phyloP scores from a whole-genome alignment of 92 coral and sea anemone genomes.

The Hydrozoanthus gracilis region DNA sequence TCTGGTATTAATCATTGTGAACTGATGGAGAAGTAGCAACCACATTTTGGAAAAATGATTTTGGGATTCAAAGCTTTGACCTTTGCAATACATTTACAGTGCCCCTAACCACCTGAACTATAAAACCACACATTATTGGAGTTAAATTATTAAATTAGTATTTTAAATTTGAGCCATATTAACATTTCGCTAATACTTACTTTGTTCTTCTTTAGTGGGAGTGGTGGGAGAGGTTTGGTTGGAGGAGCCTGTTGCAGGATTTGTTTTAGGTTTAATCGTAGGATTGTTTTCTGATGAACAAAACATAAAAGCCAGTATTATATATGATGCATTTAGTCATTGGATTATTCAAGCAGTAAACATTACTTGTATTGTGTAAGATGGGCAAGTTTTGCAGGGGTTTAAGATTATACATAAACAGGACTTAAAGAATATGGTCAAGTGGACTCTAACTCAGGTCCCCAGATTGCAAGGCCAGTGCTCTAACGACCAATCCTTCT shows the following conservation, averaged over 20 bases:
- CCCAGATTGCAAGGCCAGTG: conserved; percentile 46
- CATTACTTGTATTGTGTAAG: conserved; percentile 49
- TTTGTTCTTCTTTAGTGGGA: conserved; percentile 54
- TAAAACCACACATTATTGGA: conserved; percentile 34
- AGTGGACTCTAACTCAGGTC: conserved; percentile 49
- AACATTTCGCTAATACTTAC: conserved; percentile 53
- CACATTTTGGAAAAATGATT: conserved; percentile 24
- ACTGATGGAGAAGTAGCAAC: conserved; percentile 28
- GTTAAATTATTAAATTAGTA: conserved; percentile 16
- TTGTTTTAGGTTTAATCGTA: conserved; percentile 27
- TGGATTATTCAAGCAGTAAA: conserved; percentile 51
- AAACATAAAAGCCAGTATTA: conserved; percentile 48
- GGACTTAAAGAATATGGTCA: conserved; percentile 46
- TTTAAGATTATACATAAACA: conserved; percentile 43
- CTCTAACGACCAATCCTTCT: conserved; percentile 41
- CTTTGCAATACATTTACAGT: conserved; percentile 33
- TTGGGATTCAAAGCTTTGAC: conserved; percentile 20
- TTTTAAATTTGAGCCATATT: conserved; percentile 31
- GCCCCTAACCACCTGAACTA: conserved; percentile 26
- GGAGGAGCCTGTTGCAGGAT: conserved; percentile 41
- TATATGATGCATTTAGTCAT: conserved; percentile 51
- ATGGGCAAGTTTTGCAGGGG: conserved; percentile 52
- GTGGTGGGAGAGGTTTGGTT: conserved; percentile 57
- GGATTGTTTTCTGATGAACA: conserved; percentile 37
- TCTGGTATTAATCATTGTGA: conserved; percentile 38